A percentile compares a stretch with the other conserved stretches of the same genome.
Evolutionary conservation across 92 coral and sea anemone species (phyloP).

Genomic region (Desmophyllum pertusum): DNA sequence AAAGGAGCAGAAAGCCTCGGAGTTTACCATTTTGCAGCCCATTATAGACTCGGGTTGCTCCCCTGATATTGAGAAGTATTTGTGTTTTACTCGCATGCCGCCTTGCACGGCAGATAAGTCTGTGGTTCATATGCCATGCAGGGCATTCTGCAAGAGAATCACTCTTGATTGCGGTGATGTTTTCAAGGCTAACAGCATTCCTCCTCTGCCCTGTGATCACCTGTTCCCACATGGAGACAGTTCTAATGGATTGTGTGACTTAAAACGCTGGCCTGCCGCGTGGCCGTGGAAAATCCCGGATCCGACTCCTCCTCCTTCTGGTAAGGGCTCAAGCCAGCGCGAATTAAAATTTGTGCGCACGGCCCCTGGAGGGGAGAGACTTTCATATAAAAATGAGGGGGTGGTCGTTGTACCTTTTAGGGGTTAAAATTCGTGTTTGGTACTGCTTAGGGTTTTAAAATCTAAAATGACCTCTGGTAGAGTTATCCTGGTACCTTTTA

Average conservation of each 20-base stretch:
- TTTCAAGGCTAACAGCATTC: slow-evolving; percentile 20
- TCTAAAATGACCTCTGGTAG: no score
- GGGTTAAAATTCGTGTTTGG: no score
- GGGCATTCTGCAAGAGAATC: slow-evolving; percentile 59
- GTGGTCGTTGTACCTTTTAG: no score
- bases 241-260: slow-evolving; percentile 49
- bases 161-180: slow-evolving; percentile 42
- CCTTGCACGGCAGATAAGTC: slow-evolving; percentile 46
- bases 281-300: slow-evolving; percentile 54
- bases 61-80: slow-evolving; percentile 52
- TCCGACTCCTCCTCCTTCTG: slow-evolving; percentile 36
- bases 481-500: no score
- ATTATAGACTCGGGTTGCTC: slow-evolving; percentile 59
- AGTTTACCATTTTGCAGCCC: slow-evolving; percentile 34
- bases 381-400: no score
- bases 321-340: slow-evolving; percentile 6
- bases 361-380: no score
- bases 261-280: slow-evolving; percentile 63
- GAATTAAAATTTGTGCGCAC: no score
- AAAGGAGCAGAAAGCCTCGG: slow-evolving; percentile 35
- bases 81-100: slow-evolving; percentile 66
- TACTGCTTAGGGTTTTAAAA: no score
- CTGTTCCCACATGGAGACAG: slow-evolving; percentile 49
- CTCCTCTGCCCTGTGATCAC: slow-evolving; percentile 50
- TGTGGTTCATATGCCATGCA: slow-evolving; percentile 67